A percentile compares a stretch with the other conserved stretches of the same genome.
phyloP scores from a whole-genome alignment of 2,888 invertebrate genomes.

The Pammene aurita region DNA sequence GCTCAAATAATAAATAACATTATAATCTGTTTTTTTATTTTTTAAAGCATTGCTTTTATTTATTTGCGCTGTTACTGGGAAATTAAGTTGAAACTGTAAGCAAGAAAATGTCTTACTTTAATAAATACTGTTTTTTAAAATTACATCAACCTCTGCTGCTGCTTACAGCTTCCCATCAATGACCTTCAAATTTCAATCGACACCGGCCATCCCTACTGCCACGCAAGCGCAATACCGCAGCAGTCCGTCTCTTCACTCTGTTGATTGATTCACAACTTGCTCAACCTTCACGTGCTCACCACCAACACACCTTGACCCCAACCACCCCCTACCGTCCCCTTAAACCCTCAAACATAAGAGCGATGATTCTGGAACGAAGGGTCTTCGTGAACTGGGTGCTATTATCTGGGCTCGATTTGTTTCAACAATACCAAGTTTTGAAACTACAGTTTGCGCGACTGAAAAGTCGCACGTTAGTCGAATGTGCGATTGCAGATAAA shows the following conservation, averaged over 20 bases:
- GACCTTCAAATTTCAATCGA: constrained; percentile 52
- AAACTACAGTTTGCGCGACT: constrained; percentile 28
- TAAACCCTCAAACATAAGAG: constrained; percentile 43
- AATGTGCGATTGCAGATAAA: not conserved
- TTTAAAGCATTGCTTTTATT: too few relatives aligned
- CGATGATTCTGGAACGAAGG: constrained; percentile 49
- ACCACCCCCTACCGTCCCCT: constrained; percentile 44
- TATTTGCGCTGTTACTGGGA: too few relatives aligned
- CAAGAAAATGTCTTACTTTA: too few relatives aligned
- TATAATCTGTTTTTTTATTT: too few relatives aligned
- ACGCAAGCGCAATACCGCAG: constrained; percentile 73
- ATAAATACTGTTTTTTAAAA: not conserved
- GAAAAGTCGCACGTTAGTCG: constrained; percentile 27
- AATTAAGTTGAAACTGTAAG: too few relatives aligned
- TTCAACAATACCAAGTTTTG: constrained; percentile 51
- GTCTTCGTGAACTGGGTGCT: constrained; percentile 50
- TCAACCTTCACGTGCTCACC: constrained; percentile 67
- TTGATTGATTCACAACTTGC: constrained; percentile 81
- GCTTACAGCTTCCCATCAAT: constrained; percentile 6
- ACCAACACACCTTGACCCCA: constrained; percentile 56
- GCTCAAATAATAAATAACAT: too few relatives aligned
- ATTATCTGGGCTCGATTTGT: constrained; percentile 59
- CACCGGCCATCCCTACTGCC: constrained; percentile 61
- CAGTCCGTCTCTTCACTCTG: constrained; percentile 68
- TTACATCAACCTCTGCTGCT: not conserved